Conservation (phyloP, 37 sponge, comb jelly and placozoan genomes). For the Crambe crambe region DNA sequence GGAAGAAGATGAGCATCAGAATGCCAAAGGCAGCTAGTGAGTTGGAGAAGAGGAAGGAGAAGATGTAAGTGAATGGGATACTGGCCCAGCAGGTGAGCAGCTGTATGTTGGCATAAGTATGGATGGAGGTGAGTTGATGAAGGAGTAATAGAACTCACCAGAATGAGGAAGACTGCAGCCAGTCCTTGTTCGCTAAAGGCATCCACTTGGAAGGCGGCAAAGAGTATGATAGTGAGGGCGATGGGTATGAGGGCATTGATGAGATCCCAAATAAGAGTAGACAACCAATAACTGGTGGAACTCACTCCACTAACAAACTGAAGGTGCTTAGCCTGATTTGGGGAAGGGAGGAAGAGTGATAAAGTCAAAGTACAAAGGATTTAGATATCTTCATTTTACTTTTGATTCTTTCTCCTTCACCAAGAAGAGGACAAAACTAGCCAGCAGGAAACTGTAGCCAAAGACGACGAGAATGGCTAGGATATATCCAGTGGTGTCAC, state of each 20-base stretch:
- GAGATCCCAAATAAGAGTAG: conserved; percentile 87
- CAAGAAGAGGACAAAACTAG: conserved; percentile 90
- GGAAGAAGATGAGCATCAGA: conserved; percentile 63
- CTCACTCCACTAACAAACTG: conserved; percentile 95
- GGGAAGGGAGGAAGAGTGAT: too few species aligned
- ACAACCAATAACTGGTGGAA: conserved; percentile 81
- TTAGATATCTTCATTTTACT: conserved; percentile 18
- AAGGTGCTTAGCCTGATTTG: conserved; percentile 93
- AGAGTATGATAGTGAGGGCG: conserved; percentile 74
- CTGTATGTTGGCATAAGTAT: too few species aligned
- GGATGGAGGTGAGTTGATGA: too few species aligned
- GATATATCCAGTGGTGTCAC: conserved; percentile 52
- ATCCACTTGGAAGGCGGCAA: conserved; percentile 83
- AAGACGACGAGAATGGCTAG: conserved; percentile 62
- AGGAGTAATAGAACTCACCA: too few species aligned
- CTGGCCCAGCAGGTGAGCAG: conserved; percentile 71
- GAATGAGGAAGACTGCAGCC: conserved; percentile 68
- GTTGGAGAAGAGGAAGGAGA: conserved; percentile 89
- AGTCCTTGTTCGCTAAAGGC: conserved; percentile 62
- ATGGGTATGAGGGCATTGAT: conserved; percentile 74
- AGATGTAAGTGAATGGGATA: conserved; percentile 84
- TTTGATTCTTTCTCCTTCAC: conserved; percentile 89
- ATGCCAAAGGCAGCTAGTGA: conserved; percentile 73
- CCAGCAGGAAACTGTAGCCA: conserved; percentile 86
- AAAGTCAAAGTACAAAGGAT: too few species aligned